Percentiles rank a stretch among this genome's conserved stretches.
phyloP scores from a whole-genome alignment of 2,888 invertebrate species.

The Agrochola lota region DNA sequence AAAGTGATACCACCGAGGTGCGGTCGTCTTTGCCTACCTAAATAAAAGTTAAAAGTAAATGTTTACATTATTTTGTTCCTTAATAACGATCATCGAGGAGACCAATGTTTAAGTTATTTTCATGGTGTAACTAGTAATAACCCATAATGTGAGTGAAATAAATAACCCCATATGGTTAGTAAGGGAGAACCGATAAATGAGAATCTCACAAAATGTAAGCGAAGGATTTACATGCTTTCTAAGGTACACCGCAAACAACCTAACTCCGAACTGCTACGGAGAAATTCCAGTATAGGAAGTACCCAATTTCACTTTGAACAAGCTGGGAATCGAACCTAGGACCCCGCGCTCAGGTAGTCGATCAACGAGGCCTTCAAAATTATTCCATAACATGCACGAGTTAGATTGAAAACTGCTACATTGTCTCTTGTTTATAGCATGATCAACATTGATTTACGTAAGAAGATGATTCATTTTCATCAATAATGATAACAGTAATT shows the following conservation, averaged over 20 bases:
- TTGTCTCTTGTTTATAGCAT: slow-evolving; percentile 31
- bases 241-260: no score
- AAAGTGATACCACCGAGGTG: not conserved
- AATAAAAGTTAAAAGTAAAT: no score
- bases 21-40: no score
- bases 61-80: no score
- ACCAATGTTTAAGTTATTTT: no score
- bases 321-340: not conserved
- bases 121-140: no score
- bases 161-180: not conserved
- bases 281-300: not conserved
- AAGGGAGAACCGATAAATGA: not conserved
- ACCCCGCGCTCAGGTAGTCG: not conserved
- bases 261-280: not conserved
- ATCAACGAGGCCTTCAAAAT: not conserved
- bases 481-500: slow-evolving; percentile 27
- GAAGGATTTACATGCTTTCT: not conserved
- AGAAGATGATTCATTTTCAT: slow-evolving; percentile 33
- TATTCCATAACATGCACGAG: slow-evolving; percentile 23
- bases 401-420: slow-evolving; percentile 39
- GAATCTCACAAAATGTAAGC: not conserved
- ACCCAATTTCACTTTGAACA: no score
- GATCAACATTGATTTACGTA: slow-evolving; percentile 46
- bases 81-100: no score
- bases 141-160: not conserved